Evolutionary conservation across 2,113 vertebrate species (phyloP).

Genomic region (Opisthocomus hoazin): DNA sequence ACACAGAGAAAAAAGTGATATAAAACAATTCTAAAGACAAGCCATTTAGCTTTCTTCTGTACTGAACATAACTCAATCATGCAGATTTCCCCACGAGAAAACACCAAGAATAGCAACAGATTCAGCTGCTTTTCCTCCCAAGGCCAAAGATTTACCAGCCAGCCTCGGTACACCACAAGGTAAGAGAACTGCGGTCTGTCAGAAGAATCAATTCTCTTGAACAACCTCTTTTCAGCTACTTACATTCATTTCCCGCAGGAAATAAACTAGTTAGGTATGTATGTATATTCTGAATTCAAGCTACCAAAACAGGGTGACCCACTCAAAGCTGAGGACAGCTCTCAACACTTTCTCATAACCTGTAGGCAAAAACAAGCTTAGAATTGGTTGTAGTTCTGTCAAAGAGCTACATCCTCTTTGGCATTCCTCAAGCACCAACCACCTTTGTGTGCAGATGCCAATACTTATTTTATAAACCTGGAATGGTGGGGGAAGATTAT

Average conservation of each 20-base stretch:
- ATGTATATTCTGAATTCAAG: background rate
- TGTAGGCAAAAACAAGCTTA: background rate
- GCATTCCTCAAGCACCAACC: background rate
- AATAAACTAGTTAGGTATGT: background rate
- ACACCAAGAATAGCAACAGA: background rate
- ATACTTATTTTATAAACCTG: slow-evolving; percentile 17
- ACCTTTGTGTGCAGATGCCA: background rate
- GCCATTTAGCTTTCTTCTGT: background rate
- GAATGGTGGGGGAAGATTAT: background rate
- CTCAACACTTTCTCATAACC: slow-evolving; percentile 16
- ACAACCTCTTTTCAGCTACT: background rate
- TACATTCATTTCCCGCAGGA: background rate
- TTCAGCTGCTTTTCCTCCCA: background rate
- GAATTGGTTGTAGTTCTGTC: background rate
- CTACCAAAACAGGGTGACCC: background rate
- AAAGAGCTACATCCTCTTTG: background rate
- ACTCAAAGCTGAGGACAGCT: background rate
- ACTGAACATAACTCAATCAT: background rate
- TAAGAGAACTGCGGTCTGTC: accelerated
- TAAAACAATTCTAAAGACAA: background rate
- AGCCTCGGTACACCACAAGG: background rate
- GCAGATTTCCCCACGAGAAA: background rate
- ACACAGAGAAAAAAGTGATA: background rate
- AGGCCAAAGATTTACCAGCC: background rate
- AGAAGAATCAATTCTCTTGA: background rate